These are phyloP conservation scores for Garrulus glandarius DNA, from an alignment of 2,797 vertebrate genomes.

Conservation along the genomic window DNA sequence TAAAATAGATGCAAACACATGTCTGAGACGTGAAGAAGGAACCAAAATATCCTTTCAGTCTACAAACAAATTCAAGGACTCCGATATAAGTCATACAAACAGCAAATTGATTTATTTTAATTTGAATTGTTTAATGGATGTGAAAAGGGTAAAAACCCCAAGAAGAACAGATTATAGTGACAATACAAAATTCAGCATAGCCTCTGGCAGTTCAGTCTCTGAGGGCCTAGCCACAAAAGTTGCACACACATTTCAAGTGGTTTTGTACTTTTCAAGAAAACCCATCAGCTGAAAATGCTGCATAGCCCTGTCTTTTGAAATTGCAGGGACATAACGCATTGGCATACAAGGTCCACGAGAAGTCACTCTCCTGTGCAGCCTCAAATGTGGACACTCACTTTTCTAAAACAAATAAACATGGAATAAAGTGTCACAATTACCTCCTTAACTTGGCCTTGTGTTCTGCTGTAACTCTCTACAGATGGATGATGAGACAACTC, in stretches of 20 bases:
- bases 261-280: conserved; percentile 25
- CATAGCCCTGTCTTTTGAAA: not conserved
- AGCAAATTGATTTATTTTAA: conserved; percentile 27
- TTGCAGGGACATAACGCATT: not conserved
- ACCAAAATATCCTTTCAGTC: not conserved
- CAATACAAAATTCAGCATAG: conserved; percentile 15
- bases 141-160: not conserved
- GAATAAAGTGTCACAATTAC: not conserved
- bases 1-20: not conserved
- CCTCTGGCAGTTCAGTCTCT: not conserved
- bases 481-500: not conserved
- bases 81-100: conserved; percentile 32
- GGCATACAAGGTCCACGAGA: not conserved
- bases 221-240: conserved; percentile 2
- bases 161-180: not conserved
- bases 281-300: not conserved
- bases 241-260: not conserved
- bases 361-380: not conserved
- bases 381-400: not conserved
- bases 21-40: not conserved
- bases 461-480: not conserved
- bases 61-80: conserved; percentile 1
- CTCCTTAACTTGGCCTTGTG: not conserved
- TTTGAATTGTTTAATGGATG: not conserved
- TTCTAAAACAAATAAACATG: not conserved